These are phyloP conservation scores for Aphrophora alni DNA, from an alignment of 2,888 invertebrate species.

Conservation along the genomic window DNA sequence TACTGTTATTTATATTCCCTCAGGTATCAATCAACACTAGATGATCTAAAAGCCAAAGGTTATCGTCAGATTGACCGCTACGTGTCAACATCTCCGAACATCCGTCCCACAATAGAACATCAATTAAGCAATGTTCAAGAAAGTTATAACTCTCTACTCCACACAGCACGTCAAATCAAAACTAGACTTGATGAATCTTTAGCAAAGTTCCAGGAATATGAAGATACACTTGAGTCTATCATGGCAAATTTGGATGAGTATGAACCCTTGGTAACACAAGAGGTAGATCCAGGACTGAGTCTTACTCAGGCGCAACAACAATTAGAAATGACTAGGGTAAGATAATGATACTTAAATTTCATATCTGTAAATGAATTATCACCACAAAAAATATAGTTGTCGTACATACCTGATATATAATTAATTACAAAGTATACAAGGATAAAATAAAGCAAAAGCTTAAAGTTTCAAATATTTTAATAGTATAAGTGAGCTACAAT, in stretches of 20 bases:
- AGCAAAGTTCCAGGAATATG: conserved; percentile 92
- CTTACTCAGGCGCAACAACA: conserved; percentile 74
- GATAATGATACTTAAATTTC: too few species aligned
- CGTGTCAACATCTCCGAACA: conserved; percentile 70
- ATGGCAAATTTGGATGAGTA: conserved; percentile 80
- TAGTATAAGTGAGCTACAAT: too few species aligned
- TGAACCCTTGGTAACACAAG: conserved; percentile 74
- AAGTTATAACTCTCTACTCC: conserved; percentile 87
- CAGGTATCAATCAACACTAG: conserved; percentile 78
- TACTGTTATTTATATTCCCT: too few species aligned
- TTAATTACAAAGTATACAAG: neutral
- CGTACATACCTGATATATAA: too few species aligned
- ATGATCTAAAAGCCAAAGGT: conserved; percentile 84
- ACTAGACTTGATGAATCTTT: conserved; percentile 86
- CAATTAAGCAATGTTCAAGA: conserved; percentile 92
- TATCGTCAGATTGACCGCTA: conserved; percentile 84
- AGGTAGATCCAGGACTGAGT: conserved; percentile 76
- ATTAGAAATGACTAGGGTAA: conserved; percentile 77
- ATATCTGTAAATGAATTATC: too few species aligned
- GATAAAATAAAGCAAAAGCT: too few species aligned
- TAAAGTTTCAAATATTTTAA: too few species aligned
- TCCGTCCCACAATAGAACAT: conserved; percentile 79
- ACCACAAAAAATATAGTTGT: too few species aligned
- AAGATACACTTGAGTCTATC: conserved; percentile 86
- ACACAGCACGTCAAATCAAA: conserved; percentile 90